Evolutionary conservation across 2,888 invertebrate genomes (phyloP).

Genomic region (Mactromeris polynyma): DNA sequence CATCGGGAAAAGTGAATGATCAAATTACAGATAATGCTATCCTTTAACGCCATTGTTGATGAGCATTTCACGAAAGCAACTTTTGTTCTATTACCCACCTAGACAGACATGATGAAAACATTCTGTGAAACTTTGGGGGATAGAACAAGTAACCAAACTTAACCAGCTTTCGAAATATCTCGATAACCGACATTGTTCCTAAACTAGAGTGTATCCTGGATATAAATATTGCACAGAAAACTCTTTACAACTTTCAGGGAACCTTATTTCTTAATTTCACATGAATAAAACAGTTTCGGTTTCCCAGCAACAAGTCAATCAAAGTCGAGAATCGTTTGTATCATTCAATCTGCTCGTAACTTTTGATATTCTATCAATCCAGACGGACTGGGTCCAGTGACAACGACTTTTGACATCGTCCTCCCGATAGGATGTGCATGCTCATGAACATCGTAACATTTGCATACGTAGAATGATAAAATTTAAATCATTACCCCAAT

Average conservation of each 20-base stretch:
- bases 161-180: neutral
- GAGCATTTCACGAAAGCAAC: neutral
- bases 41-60: neutral
- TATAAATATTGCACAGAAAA: neutral
- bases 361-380: too few relatives aligned
- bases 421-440: too few relatives aligned
- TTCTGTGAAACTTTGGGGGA: neutral
- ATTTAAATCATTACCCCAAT: too few relatives aligned
- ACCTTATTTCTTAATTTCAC: neutral
- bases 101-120: neutral
- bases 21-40: neutral
- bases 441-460: too few relatives aligned
- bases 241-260: neutral
- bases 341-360: neutral
- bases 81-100: neutral
- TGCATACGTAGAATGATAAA: too few relatives aligned
- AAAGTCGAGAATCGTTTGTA: neutral
- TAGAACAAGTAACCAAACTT: neutral
- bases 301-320: neutral
- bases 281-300: neutral
- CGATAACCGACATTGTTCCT: neutral
- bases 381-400: too few relatives aligned
- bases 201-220: neutral
- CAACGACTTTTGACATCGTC: too few relatives aligned
- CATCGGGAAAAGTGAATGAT: conserved; percentile 10